A percentile compares a stretch with the other conserved stretches of the same genome.
These are phyloP conservation scores for Pocota personata DNA, from an alignment of 2,888 invertebrate genomes.

Conservation along the genomic window DNA sequence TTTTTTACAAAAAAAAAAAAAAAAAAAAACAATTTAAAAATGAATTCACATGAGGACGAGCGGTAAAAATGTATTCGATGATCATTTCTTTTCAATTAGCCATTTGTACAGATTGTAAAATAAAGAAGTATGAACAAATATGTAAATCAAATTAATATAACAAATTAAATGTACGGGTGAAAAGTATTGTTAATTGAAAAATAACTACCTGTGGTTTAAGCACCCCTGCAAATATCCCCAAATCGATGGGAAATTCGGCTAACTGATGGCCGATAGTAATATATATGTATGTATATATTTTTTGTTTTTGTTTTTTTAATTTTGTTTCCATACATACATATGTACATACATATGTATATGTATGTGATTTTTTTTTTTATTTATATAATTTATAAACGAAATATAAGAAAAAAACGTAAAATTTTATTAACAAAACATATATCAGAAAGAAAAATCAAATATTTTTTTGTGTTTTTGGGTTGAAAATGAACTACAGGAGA, in stretches of 20 bases:
- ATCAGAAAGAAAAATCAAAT: conserved; percentile 6
- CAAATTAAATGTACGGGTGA: conserved; percentile 62
- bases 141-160: conserved; percentile 12
- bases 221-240: conserved; percentile 90
- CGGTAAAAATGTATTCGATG: conserved; percentile 34
- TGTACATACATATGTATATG: conserved; percentile 17
- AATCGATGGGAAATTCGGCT: conserved; percentile 89
- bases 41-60: conserved; percentile 29
- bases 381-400: conserved; percentile 53
- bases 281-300: conserved; percentile 27
- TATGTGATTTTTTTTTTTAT: conserved; percentile 42
- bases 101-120: conserved; percentile 37
- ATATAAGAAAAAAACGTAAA: conserved; percentile 66
- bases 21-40: neutral
- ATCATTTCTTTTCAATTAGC: conserved; percentile 50
- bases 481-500: conserved; percentile 18
- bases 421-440: conserved; percentile 63
- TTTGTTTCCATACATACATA: conserved; percentile 23
- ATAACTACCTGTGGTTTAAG: conserved; percentile 85
- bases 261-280: conserved; percentile 82
- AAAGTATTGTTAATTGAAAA: conserved; percentile 59
- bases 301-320: neutral
- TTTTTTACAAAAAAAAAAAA: neutral
- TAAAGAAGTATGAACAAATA: conserved; percentile 30
- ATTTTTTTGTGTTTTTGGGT: conserved; percentile 5